Base-by-base conservation (phyloP, 2,113 vertebrate species). In the Glareola pratincola region DNA sequence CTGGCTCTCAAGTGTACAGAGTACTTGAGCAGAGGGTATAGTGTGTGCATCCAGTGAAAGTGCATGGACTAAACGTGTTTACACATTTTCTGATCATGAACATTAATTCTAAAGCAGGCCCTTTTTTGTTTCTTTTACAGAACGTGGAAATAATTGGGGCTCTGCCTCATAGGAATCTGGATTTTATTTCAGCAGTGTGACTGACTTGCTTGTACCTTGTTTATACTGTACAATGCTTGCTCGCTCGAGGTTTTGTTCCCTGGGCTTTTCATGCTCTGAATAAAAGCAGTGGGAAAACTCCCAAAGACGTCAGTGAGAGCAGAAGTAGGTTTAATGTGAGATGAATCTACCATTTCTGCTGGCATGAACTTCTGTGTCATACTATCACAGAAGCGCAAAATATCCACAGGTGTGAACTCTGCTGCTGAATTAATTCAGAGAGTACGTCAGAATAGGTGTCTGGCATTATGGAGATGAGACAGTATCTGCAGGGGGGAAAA, bases 401-500 rank as follows among this genome's bases (percentile, higher is more conserved):
- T 66, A 75, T 73, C 57, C 82, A 73, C 71, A 90, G 50, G 24
- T 77, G 47, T 85, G 62, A 93, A n/a, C n/a, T 85, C 71, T 47
- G 36, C 74, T 87, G 30, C 59, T 4, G 13, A 57, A 77, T 1
- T 0, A 32, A 57, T 83, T 90, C 0, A 0, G 59, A 62, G 26
- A 53, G 15, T 2, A 0, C 57, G 10, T 88, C n/a, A 77, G 66
- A 79, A 76, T 53, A 79, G 9, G 8, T 64, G 30, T 56, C 54
- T 86, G 63, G 32, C 14, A 36, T 72, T 22, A 47, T 37, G 41
- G 21, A 30, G 39, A 68, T 64, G 34, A 72, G 37, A 15, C 36
- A 79, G 26, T 74, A 57, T 53, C 54, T 84, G 13, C 14, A 41
- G n/a, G 30, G 13, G 9, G n/a, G n/a, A n/a, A n/a, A n/a, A n/a